Evolutionary conservation across 2,797 vertebrate species (phyloP), one percentile per base, ranked within the genome.

Genomic region (Lacerta agilis): DNA sequence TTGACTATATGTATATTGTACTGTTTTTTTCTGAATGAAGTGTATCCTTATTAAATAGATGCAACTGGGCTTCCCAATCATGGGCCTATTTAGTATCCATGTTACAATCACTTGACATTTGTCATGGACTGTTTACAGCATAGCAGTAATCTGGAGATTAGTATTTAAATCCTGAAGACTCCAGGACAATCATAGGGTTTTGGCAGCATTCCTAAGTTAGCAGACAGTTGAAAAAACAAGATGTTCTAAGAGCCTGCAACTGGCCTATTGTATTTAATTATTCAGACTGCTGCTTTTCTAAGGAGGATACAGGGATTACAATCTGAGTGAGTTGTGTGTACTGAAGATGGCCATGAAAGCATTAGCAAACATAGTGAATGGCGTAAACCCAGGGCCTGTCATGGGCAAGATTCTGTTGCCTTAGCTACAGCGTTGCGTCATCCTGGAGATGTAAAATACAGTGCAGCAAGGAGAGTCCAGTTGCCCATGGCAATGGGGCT

Each of bases 141-240:
- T 49, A 82, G 71, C 5, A 13, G 41, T 29, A 45, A 64, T 23
- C 73, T 76, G 23, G 29, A n/a, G 23, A 83, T 83, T 83, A 41
- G 25, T 55, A 23, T 81, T 75, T 55, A 78, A 83, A 58, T 67
- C 66, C 20, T 69, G n/a, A 86, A 86, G 43, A 29, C 73, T 83
- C 13, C 43, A 83, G 73, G 67, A 43, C 66, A 84, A 79, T 43
- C 61, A 61, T 79, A 43, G 81, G 41, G 25, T 83, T 71, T 61
- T 79, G n/a, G 76, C 76, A 84, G 45, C 20, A 38, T 76, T 76
- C 8, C 58, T 86, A 29, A 67, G 10, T 25, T 55, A 58, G 25
- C 45, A 72, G 23, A n/a, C 71, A 43, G n/a, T 36, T 64, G 79
- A 67, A 36, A 79, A 69, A 11, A 23, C 45, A 86, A 72, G 23